phyloP scores from a whole-genome alignment of 2,797 vertebrate genomes.

The Glyptemys insculpta region DNA sequence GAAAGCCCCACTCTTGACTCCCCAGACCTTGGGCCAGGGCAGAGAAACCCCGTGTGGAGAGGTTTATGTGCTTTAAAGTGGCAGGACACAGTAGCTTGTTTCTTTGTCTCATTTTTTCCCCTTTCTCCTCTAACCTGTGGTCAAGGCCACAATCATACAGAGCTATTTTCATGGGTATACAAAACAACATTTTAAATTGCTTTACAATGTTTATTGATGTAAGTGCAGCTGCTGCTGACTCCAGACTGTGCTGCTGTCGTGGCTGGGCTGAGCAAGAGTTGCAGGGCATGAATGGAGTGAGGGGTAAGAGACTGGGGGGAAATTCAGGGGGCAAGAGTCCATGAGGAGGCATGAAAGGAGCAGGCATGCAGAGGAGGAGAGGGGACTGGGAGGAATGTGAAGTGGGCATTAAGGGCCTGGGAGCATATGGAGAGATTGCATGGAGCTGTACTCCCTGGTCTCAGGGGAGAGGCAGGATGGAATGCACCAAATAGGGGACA shows the following conservation, averaged over 20 bases:
- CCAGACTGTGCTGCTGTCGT: not conserved
- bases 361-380: not conserved
- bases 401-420: not conserved
- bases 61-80: not conserved
- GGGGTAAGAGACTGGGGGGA: not conserved
- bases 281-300: not conserved
- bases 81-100: fast-evolving
- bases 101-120: not conserved
- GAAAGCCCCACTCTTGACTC: not conserved
- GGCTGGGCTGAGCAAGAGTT: not conserved
- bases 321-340: not conserved
- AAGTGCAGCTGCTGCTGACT: not conserved
- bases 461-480: not conserved
- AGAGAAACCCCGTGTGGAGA: not conserved
- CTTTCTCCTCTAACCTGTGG: not conserved
- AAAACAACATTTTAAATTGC: not conserved
- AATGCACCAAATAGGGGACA: not conserved
- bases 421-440: not conserved
- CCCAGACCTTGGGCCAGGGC: not conserved
- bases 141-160: not conserved
- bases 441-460: not conserved
- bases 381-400: not conserved
- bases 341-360: not conserved
- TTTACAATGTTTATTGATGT: not conserved
- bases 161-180: not conserved